Base-by-base conservation (phyloP, 2,888 invertebrate species). In the Eristalis arbustorum region DNA sequence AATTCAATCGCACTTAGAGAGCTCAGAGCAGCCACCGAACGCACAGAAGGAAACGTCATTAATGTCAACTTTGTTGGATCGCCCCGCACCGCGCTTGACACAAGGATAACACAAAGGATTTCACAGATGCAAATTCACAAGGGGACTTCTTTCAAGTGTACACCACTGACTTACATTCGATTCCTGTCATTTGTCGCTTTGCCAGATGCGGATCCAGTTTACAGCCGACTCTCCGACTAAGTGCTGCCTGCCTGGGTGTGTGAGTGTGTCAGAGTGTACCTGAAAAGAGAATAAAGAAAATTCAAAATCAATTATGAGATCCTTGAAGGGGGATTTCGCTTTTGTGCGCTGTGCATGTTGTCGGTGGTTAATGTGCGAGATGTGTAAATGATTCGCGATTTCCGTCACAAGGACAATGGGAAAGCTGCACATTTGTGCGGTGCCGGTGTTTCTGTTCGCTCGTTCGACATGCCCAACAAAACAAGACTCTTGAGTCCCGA, bases 401-500 rank as follows among this genome's bases (percentile, higher is more conserved):
- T 83, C 87, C 83, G 83, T 49, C 67, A 67, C 28, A 81, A 67
- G 78, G 78, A 66, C 75, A 78, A 87, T 71, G 61, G 69, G 76
- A 76, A 64, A 62, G 49, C 72, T 72, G 76, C 34, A 76, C 57
- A 63, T 61, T 40, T 61, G 63, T 57, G 61, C 63, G 40, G 67
- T 42, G 49, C 78, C 57, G 87, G 77, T 78, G 74, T 40, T 63
- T 66, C 2, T 59, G n/a, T 18, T n/a, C 49, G 18, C 59, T 59
- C 25, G 25, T 89, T 37, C 22, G 13, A 11, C 64, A 22, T 37
- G 13, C 64, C 40, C 34, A 37, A 18, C 64, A 87, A 81, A 89
- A 89, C 76, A 72, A 83, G 90, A 90, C 90, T 91, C 91, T 91
- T 90, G 89, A 90, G 90, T 89, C 89, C 90, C 89, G 91, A 91